Percentiles rank a stretch among this genome's conserved stretches.
These are phyloP conservation scores for Drosophila parvula DNA, from an alignment of 1,140 invertebrate species.

Conservation along the genomic window DNA sequence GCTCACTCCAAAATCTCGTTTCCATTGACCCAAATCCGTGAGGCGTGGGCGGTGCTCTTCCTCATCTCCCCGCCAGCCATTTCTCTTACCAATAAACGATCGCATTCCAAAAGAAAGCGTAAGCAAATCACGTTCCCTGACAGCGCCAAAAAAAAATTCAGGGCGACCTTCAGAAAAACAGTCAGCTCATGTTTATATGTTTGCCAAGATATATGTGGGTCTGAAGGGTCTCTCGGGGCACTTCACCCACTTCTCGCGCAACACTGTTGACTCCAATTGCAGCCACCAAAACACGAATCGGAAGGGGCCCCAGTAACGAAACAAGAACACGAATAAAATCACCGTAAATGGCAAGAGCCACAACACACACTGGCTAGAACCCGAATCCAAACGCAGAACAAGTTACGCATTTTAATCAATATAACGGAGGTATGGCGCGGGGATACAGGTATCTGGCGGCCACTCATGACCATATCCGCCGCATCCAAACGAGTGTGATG, in stretches of 20 bases:
- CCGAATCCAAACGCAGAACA: slow-evolving; percentile 63
- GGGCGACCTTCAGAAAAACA: slow-evolving; percentile 66
- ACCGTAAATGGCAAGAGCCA: slow-evolving; percentile 48
- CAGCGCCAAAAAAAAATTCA: slow-evolving; percentile 47
- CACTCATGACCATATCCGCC: slow-evolving; percentile 56
- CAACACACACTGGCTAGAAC: slow-evolving; percentile 48
- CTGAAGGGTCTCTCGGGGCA: slow-evolving; percentile 53
- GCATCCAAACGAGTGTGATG: slow-evolving; percentile 56
- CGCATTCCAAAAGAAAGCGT: slow-evolving; percentile 65
- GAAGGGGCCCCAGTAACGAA: slow-evolving; percentile 13
- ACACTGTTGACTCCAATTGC: slow-evolving; percentile 56
- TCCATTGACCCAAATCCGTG: slow-evolving; percentile 35
- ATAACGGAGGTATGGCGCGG: slow-evolving; percentile 55
- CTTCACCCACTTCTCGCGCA: slow-evolving; percentile 43
- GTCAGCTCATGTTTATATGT: slow-evolving; percentile 23
- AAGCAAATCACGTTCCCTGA: slow-evolving; percentile 69
- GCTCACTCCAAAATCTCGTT: slow-evolving; percentile 21
- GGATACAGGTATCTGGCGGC: slow-evolving; percentile 27
- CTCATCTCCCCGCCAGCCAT: slow-evolving; percentile 7
- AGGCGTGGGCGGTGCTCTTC: slow-evolving; percentile 26
- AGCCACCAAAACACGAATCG: slow-evolving; percentile 21
- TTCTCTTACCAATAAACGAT: slow-evolving; percentile 18
- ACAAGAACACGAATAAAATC: slow-evolving; percentile 50
- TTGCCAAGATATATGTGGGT: slow-evolving; percentile 27
- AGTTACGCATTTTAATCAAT: slow-evolving; percentile 81